A percentile compares a stretch with the other conserved stretches of the same genome.
These are phyloP conservation scores for Benitochromis conjunctus DNA, from an alignment of 2,113 vertebrate species.

Conservation along the genomic window DNA sequence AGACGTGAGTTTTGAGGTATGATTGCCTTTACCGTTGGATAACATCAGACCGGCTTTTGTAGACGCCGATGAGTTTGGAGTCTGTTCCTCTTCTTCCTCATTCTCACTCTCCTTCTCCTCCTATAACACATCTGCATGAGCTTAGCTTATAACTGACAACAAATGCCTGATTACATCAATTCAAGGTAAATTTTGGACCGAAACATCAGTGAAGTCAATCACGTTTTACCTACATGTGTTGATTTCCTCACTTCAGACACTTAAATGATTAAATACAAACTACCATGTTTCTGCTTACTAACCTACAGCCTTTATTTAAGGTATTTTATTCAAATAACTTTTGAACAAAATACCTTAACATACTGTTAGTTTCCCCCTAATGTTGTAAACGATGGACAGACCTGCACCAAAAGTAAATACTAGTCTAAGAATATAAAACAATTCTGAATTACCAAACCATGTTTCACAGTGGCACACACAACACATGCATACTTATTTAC, in stretches of 20 bases:
- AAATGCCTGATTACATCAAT: neutral
- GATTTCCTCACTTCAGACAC: neutral
- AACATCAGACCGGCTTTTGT: constrained; percentile 31
- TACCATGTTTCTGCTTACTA: neutral
- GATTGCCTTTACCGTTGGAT: constrained; percentile 21
- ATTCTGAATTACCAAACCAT: neutral
- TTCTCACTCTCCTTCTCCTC: constrained; percentile 88
- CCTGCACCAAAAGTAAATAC: neutral
- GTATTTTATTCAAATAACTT: neutral
- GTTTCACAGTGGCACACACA: neutral
- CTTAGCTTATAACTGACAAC: constrained; percentile 32
- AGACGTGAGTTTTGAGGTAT: constrained; percentile 3
- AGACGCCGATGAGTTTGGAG: constrained; percentile 56
- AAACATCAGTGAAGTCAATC: neutral
- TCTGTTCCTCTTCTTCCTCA: constrained; percentile 77
- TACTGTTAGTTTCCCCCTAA: neutral
- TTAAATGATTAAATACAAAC: neutral
- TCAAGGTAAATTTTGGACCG: neutral
- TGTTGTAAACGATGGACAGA: neutral
- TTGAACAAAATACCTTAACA: neutral
- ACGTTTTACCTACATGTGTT: neutral
- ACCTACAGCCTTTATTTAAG: neutral
- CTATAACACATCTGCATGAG: constrained; percentile 66
- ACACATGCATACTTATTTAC: neutral
- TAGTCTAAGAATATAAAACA: neutral